These are phyloP conservation scores for Bombus breviceps DNA, from an alignment of 1,140 invertebrate species.

Conservation along the genomic window DNA sequence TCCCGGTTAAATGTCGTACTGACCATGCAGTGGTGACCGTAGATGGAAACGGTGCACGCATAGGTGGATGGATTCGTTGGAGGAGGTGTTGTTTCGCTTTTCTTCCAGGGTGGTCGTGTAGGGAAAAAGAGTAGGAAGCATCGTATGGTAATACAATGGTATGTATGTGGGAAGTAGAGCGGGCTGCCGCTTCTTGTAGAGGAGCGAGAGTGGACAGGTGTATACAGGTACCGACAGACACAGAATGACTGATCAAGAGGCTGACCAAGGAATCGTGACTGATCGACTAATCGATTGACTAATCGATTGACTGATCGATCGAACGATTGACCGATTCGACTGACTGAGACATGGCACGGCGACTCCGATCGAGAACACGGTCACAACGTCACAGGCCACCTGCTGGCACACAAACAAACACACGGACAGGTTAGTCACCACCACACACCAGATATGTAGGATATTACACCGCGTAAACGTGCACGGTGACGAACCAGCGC, in stretches of 20 bases:
- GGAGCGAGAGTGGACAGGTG: slow-evolving; percentile 53
- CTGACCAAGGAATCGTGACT: slow-evolving; percentile 64
- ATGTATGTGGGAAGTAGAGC: slow-evolving; percentile 25
- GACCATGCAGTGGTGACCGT: slow-evolving; percentile 22
- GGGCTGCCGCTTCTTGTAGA: slow-evolving; percentile 28
- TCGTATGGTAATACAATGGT: background rate
- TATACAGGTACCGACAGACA: slow-evolving; percentile 72
- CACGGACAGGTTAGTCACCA: slow-evolving; percentile 83
- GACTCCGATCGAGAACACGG: slow-evolving; percentile 82
- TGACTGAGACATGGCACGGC: slow-evolving; percentile 81
- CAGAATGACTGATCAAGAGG: slow-evolving; percentile 70
- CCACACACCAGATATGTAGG: slow-evolving; percentile 77
- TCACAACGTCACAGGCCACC: slow-evolving; percentile 83
- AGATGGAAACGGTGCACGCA: slow-evolving; percentile 9
- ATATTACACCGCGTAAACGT: slow-evolving; percentile 51
- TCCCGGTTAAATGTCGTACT: slow-evolving; percentile 6
- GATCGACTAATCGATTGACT: slow-evolving; percentile 56
- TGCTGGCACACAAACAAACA: slow-evolving; percentile 84
- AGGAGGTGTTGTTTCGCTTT: slow-evolving; percentile 2
- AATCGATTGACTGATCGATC: slow-evolving; percentile 50
- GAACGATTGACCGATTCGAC: slow-evolving; percentile 62
- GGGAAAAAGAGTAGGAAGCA: background rate
- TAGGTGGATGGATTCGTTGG: slow-evolving; percentile 55
- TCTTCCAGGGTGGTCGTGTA: slow-evolving; percentile 3
- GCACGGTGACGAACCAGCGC: slow-evolving; percentile 36